Percentiles rank a stretch among this genome's conserved stretches.
Conservation (phyloP, 2,888 invertebrate species). For the Drosophila ezoana region DNA sequence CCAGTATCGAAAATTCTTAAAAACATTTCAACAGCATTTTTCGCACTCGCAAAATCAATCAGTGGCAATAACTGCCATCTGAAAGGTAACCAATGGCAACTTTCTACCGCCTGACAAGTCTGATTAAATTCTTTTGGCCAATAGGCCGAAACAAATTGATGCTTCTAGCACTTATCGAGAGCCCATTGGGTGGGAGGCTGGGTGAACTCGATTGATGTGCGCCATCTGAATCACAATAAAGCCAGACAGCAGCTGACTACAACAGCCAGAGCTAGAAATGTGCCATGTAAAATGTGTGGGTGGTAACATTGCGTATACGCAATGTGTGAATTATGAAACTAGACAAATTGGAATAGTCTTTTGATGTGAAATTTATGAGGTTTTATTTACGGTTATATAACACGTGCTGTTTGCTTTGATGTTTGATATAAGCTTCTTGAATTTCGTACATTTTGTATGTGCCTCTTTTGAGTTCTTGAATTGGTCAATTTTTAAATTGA, state of each 20-base stretch:
- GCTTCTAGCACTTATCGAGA: constrained; percentile 28
- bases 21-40: constrained; percentile 27
- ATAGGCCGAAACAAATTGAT: constrained; percentile 41
- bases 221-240: constrained; percentile 40
- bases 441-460: no score
- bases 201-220: constrained; percentile 52
- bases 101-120: constrained; percentile 20
- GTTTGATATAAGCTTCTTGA: not conserved
- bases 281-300: constrained; percentile 17
- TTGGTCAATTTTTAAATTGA: no score
- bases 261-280: constrained; percentile 10
- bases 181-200: constrained; percentile 9
- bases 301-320: constrained; percentile 43
- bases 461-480: no score
- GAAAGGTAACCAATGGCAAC: constrained; percentile 58
- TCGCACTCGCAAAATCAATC: constrained; percentile 57
- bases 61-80: constrained; percentile 48
- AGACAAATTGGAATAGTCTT: not conserved
- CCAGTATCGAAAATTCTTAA: constrained; percentile 6
- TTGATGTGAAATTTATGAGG: not conserved
- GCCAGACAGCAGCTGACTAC: constrained; percentile 4
- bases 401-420: constrained; percentile 5
- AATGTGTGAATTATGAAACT: constrained; percentile 6
- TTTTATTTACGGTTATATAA: constrained; percentile 1
- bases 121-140: constrained; percentile 53